These are phyloP conservation scores for Drosophila truncata DNA, from an alignment of 1,140 invertebrate genomes.

Conservation along the genomic window DNA sequence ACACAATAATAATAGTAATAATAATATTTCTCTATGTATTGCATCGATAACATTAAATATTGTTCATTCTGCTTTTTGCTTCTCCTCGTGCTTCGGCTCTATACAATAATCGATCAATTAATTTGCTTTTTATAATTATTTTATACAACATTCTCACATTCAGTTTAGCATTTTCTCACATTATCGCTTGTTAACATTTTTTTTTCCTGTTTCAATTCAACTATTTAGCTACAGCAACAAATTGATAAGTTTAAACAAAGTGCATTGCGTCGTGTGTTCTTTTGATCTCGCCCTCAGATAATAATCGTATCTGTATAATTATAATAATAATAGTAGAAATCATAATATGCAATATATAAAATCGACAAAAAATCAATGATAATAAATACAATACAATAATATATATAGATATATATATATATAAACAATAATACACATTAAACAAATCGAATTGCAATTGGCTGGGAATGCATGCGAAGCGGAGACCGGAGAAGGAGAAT, in stretches of 20 bases:
- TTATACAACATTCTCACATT: slow-evolving; percentile 82
- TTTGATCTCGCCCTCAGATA: slow-evolving; percentile 55
- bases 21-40: slow-evolving; percentile 65
- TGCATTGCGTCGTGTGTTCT: slow-evolving; percentile 48
- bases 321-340: slow-evolving; percentile 58
- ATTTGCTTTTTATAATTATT: slow-evolving; percentile 72
- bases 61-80: slow-evolving; percentile 74
- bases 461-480: slow-evolving; percentile 48
- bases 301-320: slow-evolving; percentile 51
- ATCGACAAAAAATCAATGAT: slow-evolving; percentile 75
- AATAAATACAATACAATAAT: slow-evolving; percentile 79
- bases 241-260: slow-evolving; percentile 78
- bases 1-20: slow-evolving; percentile 61
- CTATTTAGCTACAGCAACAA: slow-evolving; percentile 81
- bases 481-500: slow-evolving; percentile 7
- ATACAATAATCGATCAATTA: slow-evolving; percentile 52
- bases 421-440: slow-evolving; percentile 82
- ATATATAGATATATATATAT: slow-evolving; percentile 64
- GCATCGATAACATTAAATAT: slow-evolving; percentile 76
- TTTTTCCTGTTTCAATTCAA: slow-evolving; percentile 58
- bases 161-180: slow-evolving; percentile 63
- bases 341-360: slow-evolving; percentile 71
- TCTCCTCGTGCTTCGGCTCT: slow-evolving; percentile 34
- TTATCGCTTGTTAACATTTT: slow-evolving; percentile 71
- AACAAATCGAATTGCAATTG: slow-evolving; percentile 59